Evolutionary conservation across 2,797 vertebrate genomes (phyloP), one percentile per base, ranked within the genome.

Genomic region (Mus minutoides): DNA sequence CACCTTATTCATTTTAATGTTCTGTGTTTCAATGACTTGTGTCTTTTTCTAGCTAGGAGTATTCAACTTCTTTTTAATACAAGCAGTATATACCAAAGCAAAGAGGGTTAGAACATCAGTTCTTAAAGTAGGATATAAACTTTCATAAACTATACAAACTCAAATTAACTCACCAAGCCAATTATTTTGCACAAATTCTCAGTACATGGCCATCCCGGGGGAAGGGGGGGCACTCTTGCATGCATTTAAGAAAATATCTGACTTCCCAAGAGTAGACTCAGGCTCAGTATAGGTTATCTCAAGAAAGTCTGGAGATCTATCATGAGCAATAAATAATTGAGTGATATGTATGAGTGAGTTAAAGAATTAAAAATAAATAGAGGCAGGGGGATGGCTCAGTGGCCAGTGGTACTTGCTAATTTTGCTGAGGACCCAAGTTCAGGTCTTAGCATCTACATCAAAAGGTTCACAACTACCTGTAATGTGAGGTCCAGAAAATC

Each of bases 201-300:
- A 67, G 2, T 26, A 19, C 6, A 4, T 21, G 40, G 9, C 10
- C 21, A 22, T 29, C 52, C 73, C 21, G 7, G 49, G 4, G 22
- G 1, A 9, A 12, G 29, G 26, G 10, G 43, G n/a, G 0, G 78
- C 12, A 43, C 17, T 17, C 29, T 2, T 29, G 43, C 0, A 4
- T n/a, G 26, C n/a, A 80, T 58, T 0, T 82, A 58, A 80, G 77
- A 54, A 95, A 92, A 73, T 34, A 16, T 37, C 24, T 90, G 29
- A 79, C 64, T 69, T 88, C 16, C 24, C 64, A 58, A 54, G 16
- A 71, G 9, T 46, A 56, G 29, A 69, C 52, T 69, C 64, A 84
- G n/a, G 49, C 3, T 85, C 37, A 77, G 17, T 22, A 52, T 0
- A 54, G 16, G 31, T 1, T 64, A 16, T 40, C 49, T 79, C 64